Evolutionary conservation across 92 coral and sea anemone genomes (phyloP).

Genomic region (Paragorgia papillata): DNA sequence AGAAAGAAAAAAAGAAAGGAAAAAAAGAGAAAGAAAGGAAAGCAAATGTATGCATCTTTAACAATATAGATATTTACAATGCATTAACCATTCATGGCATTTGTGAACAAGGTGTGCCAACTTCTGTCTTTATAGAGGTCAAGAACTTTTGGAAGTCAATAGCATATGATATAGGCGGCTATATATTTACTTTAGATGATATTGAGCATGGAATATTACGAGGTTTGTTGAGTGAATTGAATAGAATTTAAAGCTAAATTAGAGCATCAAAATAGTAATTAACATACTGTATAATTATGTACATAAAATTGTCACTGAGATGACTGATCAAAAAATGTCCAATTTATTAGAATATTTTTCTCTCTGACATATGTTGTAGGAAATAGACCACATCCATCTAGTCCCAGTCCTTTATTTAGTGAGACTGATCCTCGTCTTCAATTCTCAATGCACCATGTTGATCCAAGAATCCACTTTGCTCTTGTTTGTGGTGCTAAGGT

Average conservation of each 20-base stretch:
- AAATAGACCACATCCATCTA: constrained; percentile 86
- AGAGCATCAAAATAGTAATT: too few species aligned
- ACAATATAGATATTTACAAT: constrained; percentile 73
- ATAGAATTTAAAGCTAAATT: too few species aligned
- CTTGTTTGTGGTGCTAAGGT: constrained; percentile 99
- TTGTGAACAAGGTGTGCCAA: constrained; percentile 64
- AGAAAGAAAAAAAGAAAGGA: too few species aligned
- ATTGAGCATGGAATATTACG: constrained; percentile 95
- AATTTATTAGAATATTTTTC: too few species aligned
- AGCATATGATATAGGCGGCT: constrained; percentile 76
- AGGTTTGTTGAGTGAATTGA: constrained; percentile 51
- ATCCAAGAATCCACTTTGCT: constrained; percentile 97
- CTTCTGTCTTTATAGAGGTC: constrained; percentile 82
- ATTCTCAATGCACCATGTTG: constrained; percentile 58
- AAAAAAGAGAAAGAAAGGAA: background rate
- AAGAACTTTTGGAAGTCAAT: constrained; percentile 75
- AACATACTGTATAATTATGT: too few species aligned
- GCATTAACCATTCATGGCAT: constrained; percentile 88
- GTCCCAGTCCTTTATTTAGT: constrained; percentile 60
- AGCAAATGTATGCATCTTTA: background rate
- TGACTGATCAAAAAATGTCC: too few species aligned
- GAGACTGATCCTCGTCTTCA: constrained; percentile 72
- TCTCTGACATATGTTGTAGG: constrained; percentile 45
- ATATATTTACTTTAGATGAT: constrained; percentile 76
- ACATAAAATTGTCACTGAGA: too few species aligned